Conservation (phyloP, 2,888 invertebrate species). For the Galeruca laticollis region DNA sequence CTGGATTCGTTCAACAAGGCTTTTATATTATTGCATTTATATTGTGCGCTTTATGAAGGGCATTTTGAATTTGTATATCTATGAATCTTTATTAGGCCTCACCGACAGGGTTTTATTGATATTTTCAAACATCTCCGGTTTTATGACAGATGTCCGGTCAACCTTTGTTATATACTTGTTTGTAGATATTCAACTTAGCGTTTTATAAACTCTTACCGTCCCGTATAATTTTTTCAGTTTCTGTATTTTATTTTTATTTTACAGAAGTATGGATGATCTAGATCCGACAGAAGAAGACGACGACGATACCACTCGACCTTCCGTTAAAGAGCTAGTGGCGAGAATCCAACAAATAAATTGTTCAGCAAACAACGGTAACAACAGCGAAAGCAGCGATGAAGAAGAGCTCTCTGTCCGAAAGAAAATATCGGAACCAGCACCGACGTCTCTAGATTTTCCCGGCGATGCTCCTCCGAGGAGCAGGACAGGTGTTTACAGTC, state of each 20-base stretch:
- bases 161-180: too few relatives aligned
- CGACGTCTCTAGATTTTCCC: conserved; percentile 50
- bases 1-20: too few relatives aligned
- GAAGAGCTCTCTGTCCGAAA: conserved; percentile 59
- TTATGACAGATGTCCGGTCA: too few relatives aligned
- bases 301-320: conserved; percentile 66
- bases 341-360: conserved; percentile 69
- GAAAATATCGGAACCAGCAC: conserved; percentile 14
- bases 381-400: conserved; percentile 65
- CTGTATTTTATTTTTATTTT: conserved; percentile 37
- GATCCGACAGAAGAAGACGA: conserved; percentile 62
- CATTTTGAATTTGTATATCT: too few relatives aligned
- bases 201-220: too few relatives aligned
- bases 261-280: conserved; percentile 65
- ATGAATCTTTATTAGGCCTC: too few relatives aligned
- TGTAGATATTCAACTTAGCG: too few relatives aligned
- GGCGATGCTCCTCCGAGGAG: conserved; percentile 62
- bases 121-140: too few relatives aligned
- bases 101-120: too few relatives aligned
- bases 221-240: too few relatives aligned
- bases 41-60: too few relatives aligned
- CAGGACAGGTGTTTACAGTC: conserved; percentile 69
- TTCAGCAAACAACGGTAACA: conserved; percentile 56
- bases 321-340: conserved; percentile 75
- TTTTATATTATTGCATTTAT: too few relatives aligned